Evolutionary conservation across 2,797 vertebrate genomes (phyloP).

Genomic region (Tokudaia tokunoshimensis): DNA sequence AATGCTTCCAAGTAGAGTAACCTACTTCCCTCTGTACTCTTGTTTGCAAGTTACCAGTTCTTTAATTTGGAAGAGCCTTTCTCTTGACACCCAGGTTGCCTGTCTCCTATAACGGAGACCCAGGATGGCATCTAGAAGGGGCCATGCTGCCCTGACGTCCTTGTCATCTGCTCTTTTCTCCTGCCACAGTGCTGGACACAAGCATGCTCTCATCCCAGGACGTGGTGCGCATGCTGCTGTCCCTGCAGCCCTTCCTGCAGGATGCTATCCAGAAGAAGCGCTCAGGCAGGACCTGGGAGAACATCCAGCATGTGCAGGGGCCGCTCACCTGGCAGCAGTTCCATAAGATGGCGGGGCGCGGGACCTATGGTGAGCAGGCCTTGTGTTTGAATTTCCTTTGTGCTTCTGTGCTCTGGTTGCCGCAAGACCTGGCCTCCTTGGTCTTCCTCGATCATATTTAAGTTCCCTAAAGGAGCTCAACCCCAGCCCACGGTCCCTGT

Average conservation of each 20-base stretch:
- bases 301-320: conserved; percentile 99
- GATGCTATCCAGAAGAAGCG: conserved; percentile 99
- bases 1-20: background rate
- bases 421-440: background rate
- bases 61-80: conserved; percentile 3
- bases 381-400: rapidly evolving
- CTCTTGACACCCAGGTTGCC: background rate
- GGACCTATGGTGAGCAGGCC: conserved; percentile 95
- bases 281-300: conserved; percentile 98
- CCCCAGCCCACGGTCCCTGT: background rate
- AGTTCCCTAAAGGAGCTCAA: background rate
- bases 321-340: conserved; percentile 99
- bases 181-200: conserved; percentile 94
- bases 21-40: conserved; percentile 10
- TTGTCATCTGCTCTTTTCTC: background rate
- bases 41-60: background rate
- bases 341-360: conserved; percentile 98
- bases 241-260: conserved; percentile 97
- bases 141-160: background rate
- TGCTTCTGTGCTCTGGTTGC: rapidly evolving
- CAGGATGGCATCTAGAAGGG: too few relatives aligned
- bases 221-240: conserved; percentile 97
- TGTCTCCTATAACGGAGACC: rapidly evolving
- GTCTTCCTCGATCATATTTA: background rate
- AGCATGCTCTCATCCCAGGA: conserved; percentile 98